Evolutionary conservation across 2,888 invertebrate species (phyloP), one percentile per base, ranked within the genome.

Genomic region (Amaurobius ferox): DNA sequence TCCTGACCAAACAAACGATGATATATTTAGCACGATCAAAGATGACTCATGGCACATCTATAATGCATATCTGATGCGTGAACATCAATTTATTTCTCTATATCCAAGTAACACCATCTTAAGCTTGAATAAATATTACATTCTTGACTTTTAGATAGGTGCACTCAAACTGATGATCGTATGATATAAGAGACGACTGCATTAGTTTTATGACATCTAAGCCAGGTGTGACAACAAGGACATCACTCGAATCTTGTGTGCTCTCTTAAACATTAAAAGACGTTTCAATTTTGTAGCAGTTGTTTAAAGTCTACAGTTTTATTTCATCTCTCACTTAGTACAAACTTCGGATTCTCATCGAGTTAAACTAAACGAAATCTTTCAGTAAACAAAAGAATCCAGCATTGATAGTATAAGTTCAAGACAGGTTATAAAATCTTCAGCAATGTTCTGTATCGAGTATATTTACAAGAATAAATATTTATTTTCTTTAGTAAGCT

Each of bases 81-180:
- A 72, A 61, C 76, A 67, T 68, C 66, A 85, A 85, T 85, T 23
- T 66, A 23, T 44, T 77, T 26, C 29, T 70, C 77, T 72, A 48
- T n/a, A n/a, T 35, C n/a, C 61, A 40, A 66, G 66, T 85, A 72
- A 85, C 83, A 85, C 83, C 55, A 77, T 77, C 77, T 77, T 85
- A 66, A 85, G 39, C 83, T 77, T 85, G 55, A 48, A n/a, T 30
- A 85, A 85, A 85, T 85, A 85, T 67, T 72, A 55, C 55, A 72
- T 85, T 35, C 77, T 85, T 72, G 39, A 44, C 76, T 83, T 77
- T 74, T 23, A 55, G 66, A 55, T 67, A 67, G 23, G 29, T 29
- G 68, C 30, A 11, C 6, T 29, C 77, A 77, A 85, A 85, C 83
- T 72, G 19, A 61, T 19, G 26, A 85, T 44, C 48, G 48, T 29